A percentile compares a stretch with the other conserved stretches of the same genome.
phyloP scores from a whole-genome alignment of 2,797 vertebrate genomes.

The Spinus pinus region DNA sequence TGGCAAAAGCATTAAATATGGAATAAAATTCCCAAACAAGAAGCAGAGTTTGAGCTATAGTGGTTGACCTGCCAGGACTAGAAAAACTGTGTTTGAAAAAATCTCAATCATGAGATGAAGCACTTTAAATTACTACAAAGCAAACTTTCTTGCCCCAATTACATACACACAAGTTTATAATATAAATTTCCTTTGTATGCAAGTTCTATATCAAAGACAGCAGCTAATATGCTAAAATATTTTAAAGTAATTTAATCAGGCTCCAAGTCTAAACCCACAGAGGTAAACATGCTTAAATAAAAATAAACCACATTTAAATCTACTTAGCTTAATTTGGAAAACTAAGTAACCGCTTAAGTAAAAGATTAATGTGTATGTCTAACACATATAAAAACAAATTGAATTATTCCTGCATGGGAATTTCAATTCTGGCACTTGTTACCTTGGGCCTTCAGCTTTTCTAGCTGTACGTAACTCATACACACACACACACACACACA shows the following conservation, averaged over 20 bases:
- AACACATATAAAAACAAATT: background rate
- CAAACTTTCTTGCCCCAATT: background rate
- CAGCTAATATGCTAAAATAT: background rate
- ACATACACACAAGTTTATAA: background rate
- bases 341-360: background rate
- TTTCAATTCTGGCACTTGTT: background rate
- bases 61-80: background rate
- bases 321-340: background rate
- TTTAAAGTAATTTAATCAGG: background rate
- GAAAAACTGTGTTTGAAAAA: background rate
- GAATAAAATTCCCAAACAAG: background rate
- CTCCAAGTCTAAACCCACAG: background rate
- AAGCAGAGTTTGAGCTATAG: background rate
- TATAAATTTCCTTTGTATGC: background rate
- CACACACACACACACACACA: background rate
- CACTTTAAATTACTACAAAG: background rate
- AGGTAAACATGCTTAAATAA: background rate
- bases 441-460: background rate
- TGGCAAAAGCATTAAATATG: background rate
- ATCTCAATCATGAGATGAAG: background rate
- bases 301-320: background rate
- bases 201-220: background rate
- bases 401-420: background rate
- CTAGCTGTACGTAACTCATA: background rate
- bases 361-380: background rate